Conservation (phyloP, 1,140 invertebrate species). For the Drosophila suzukii region DNA sequence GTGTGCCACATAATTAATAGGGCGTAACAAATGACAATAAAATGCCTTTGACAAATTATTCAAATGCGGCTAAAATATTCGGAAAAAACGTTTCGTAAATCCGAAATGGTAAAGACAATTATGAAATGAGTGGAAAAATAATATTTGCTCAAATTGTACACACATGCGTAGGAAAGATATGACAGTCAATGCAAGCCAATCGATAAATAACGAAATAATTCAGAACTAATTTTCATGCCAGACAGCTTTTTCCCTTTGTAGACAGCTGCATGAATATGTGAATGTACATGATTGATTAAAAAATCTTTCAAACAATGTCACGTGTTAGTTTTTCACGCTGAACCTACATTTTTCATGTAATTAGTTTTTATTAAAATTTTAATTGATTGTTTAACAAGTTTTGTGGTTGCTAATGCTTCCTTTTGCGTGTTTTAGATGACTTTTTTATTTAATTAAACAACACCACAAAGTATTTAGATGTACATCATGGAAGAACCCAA, state of each 20-base stretch:
- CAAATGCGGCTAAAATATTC: constrained; percentile 59
- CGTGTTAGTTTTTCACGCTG: not conserved
- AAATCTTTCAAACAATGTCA: not conserved
- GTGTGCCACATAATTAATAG: constrained; percentile 72
- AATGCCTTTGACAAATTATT: constrained; percentile 66
- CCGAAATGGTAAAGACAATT: constrained; percentile 34
- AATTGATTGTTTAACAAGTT: not conserved
- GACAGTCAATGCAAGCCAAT: constrained; percentile 6
- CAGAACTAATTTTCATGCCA: constrained; percentile 10
- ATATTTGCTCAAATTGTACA: constrained; percentile 29
- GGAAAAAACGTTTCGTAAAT: constrained; percentile 42
- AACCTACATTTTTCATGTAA: not conserved
- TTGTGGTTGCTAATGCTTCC: not conserved
- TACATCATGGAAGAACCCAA: no score
- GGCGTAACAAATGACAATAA: constrained; percentile 64
- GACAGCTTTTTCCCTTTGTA: constrained; percentile 1
- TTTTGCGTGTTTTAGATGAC: not conserved
- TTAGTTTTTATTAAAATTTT: not conserved
- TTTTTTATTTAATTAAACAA: not conserved
- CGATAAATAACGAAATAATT: constrained; percentile 24
- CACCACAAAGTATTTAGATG: not conserved
- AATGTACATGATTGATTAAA: constrained; percentile 8
- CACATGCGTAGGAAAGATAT: constrained; percentile 1
- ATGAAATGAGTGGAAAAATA: constrained; percentile 42
- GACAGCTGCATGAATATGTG: not conserved